Base-by-base conservation (phyloP, 2,888 invertebrate genomes). In the Unio pictorum region DNA sequence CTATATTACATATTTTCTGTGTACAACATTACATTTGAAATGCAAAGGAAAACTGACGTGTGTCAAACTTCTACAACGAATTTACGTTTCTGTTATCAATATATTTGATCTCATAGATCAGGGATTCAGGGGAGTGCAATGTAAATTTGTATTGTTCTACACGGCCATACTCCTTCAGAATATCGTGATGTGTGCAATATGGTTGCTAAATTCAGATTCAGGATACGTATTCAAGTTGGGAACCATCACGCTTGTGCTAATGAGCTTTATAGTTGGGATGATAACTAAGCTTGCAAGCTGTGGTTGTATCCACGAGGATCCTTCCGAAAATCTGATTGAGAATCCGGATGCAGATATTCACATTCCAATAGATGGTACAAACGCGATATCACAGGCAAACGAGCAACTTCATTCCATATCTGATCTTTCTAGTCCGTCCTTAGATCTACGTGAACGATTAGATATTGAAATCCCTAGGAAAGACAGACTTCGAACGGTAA, bases 91-190 rank as follows among this genome's bases (percentile, higher is more conserved):
- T 6, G 79, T 74, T 67, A 59, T 80, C 5, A 79, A 78, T 64
- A 68, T 81, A 6, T 82, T 80, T 71, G 82, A 84, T 55, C 67
- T 76, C 64, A 69, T 80, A 2, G 74, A 76, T 1, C 66, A 70
- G 54, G 77, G 75, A 18, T 75, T 76, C 55, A 68, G 72, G 30
- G 74, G 79, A n/a, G 76, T 82, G 17, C 78, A 77, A 68, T 84
- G 84, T 77, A 77, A 75, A 56, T 81, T 83, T 72, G 83, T 85
- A 55, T 64, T 81, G 7, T 84, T 76, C 61, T 85, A 85, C 63
- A 73, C 83, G 5, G 67, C 75, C 6, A 71, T 85, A 60, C 66
- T 86, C 23, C 73, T 84, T 17, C 83, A 86, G 68, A 85, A 85
- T 70, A 74, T 85, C 17, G 68, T 80, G 23, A 81, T 86, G 79